A percentile compares a stretch with the other conserved stretches of the same genome.
These are phyloP conservation scores for Deroplatys truncata DNA, from an alignment of 2,888 invertebrate species.

Conservation along the genomic window DNA sequence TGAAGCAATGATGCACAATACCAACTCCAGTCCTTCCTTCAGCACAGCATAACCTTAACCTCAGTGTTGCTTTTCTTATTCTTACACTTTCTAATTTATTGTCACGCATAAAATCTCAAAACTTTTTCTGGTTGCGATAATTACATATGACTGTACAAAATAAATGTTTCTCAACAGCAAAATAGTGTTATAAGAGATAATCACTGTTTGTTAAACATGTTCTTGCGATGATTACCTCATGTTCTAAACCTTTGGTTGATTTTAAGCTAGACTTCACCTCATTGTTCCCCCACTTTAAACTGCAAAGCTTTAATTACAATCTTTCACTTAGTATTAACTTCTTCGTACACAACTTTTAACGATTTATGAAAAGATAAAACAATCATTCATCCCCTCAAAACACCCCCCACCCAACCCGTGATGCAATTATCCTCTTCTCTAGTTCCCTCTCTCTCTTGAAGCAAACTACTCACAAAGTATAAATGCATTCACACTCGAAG, in stretches of 20 bases:
- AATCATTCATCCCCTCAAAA: background rate
- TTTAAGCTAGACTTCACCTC: background rate
- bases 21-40: background rate
- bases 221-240: background rate
- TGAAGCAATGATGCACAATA: background rate
- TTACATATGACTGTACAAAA: conserved; percentile 4
- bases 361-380: conserved; percentile 12
- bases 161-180: conserved; percentile 5
- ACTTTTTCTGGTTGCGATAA: background rate
- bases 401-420: background rate
- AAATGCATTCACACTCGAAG: conserved; percentile 14
- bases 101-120: conserved; percentile 18
- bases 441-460: background rate
- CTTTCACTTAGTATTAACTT: background rate
- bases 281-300: background rate
- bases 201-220: background rate
- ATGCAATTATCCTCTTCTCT: background rate
- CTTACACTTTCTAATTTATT: conserved; percentile 4
- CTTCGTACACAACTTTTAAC: background rate
- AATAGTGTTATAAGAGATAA: background rate
- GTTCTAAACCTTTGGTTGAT: background rate
- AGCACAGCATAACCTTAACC: background rate
- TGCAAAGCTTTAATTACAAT: background rate
- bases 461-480: conserved; percentile 6
- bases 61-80: background rate